A percentile compares a stretch with the other conserved stretches of the same genome.
Conservation (phyloP, 2,113 vertebrate species). For the Seriola rivoliana region DNA sequence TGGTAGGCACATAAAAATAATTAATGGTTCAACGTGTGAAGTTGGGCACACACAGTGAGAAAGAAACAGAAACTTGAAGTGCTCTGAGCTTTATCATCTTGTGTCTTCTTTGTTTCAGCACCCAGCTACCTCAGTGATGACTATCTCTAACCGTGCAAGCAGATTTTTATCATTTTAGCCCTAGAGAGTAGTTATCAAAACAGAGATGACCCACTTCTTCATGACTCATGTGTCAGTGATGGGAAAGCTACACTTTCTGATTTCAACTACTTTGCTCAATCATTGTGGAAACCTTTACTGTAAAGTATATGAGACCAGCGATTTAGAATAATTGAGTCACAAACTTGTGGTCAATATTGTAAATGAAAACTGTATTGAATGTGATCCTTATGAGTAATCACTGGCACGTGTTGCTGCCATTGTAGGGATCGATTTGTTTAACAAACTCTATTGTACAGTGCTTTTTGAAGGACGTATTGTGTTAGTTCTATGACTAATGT, state of each 20-base stretch:
- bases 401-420: conserved; percentile 27
- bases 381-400: conserved; percentile 48
- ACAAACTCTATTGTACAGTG: conserved; percentile 38
- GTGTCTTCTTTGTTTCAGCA: conserved; percentile 22
- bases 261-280: conserved; percentile 18
- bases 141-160: conserved; percentile 30
- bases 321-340: conserved; percentile 49
- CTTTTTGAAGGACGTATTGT: conserved; percentile 41
- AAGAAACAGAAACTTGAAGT: conserved; percentile 30
- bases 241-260: conserved; percentile 24
- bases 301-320: conserved; percentile 29
- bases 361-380: conserved; percentile 47
- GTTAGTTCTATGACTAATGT: conserved; percentile 49
- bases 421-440: conserved; percentile 16
- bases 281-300: conserved; percentile 43
- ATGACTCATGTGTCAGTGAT: conserved; percentile 30
- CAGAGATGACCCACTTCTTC: conserved; percentile 33
- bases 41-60: background rate
- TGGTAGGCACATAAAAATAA: conserved; percentile 33
- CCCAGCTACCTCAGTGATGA: conserved; percentile 62
- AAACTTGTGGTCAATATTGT: conserved; percentile 23
- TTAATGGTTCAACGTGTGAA: background rate
- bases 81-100: conserved; percentile 5
- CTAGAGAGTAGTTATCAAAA: conserved; percentile 32
- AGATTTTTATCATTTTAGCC: conserved; percentile 41